Percentiles rank a stretch among this genome's conserved stretches.
phyloP scores from a whole-genome alignment of 30 jellyfish, hydroid and myxozoan genomes.

The Aurelia aurita complex sp. Pacific region DNA sequence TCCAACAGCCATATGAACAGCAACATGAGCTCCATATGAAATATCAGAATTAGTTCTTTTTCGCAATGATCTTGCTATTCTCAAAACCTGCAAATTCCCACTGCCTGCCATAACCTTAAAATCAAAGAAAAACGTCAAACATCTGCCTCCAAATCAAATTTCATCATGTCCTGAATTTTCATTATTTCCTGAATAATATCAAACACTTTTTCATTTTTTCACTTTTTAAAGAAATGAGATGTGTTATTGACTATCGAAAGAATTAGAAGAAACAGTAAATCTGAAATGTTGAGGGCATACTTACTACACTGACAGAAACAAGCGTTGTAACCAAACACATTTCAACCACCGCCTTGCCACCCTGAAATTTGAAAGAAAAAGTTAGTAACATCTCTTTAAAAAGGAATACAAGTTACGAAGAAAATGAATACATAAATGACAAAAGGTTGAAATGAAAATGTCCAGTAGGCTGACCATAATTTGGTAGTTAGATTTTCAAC shows the following conservation, averaged over 20 bases:
- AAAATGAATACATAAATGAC: background rate
- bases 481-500: background rate
- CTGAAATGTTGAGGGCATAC: background rate
- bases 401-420: background rate
- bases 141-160: no score
- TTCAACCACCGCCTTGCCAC: slow-evolving; percentile 81
- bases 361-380: slow-evolving; percentile 19
- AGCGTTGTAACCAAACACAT: slow-evolving; percentile 77
- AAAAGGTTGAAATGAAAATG: background rate
- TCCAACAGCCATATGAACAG: slow-evolving; percentile 96
- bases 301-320: slow-evolving; percentile 77
- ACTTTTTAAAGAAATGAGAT: background rate
- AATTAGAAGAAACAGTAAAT: background rate
- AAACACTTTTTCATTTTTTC: no score
- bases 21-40: slow-evolving; percentile 90
- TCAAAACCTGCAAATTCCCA: slow-evolving; percentile 82
- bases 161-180: no score
- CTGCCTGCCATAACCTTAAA: slow-evolving; percentile 95
- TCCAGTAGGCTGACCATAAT: no score
- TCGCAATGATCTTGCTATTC: slow-evolving; percentile 89
- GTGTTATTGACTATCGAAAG: background rate
- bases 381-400: background rate
- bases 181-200: no score
- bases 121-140: no score
- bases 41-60: slow-evolving; percentile 73